Conservation (phyloP, 1,140 invertebrate genomes). For the Eubasilissa regina region DNA sequence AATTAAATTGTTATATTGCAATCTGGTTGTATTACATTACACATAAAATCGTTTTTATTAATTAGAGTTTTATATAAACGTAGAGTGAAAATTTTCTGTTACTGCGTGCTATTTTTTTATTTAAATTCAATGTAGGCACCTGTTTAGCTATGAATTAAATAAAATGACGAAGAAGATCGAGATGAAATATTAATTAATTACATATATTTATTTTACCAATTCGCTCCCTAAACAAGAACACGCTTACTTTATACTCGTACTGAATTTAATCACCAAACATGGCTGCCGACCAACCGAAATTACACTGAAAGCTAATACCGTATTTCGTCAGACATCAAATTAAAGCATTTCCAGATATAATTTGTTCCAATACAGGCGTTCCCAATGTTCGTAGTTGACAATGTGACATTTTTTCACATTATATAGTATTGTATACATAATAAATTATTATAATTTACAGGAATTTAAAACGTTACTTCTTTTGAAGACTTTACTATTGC, state of each 20-base stretch:
- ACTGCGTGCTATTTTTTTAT: too few relatives aligned
- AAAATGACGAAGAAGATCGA: neutral
- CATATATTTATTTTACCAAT: constrained; percentile 5
- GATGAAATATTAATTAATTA: neutral
- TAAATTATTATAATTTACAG: too few relatives aligned
- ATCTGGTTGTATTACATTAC: too few relatives aligned
- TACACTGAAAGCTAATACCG: constrained; percentile 59
- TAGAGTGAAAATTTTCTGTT: too few relatives aligned
- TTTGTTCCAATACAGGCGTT: constrained; percentile 43
- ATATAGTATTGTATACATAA: too few relatives aligned
- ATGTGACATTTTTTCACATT: too few relatives aligned
- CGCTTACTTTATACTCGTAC: constrained; percentile 45
- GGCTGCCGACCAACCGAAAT: constrained; percentile 56
- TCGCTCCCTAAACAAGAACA: neutral
- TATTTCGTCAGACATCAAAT: constrained; percentile 60
- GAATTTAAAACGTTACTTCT: too few relatives aligned
- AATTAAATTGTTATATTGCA: too few relatives aligned
- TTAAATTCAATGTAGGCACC: neutral
- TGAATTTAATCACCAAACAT: constrained; percentile 57
- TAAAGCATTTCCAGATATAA: constrained; percentile 57
- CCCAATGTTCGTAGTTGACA: neutral
- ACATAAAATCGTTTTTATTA: too few relatives aligned
- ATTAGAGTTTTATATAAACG: too few relatives aligned
- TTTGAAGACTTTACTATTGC: too few relatives aligned
- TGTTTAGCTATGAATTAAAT: neutral